Conservation (phyloP, 2,113 vertebrate genomes). For the Paraplagusia blochii region DNA sequence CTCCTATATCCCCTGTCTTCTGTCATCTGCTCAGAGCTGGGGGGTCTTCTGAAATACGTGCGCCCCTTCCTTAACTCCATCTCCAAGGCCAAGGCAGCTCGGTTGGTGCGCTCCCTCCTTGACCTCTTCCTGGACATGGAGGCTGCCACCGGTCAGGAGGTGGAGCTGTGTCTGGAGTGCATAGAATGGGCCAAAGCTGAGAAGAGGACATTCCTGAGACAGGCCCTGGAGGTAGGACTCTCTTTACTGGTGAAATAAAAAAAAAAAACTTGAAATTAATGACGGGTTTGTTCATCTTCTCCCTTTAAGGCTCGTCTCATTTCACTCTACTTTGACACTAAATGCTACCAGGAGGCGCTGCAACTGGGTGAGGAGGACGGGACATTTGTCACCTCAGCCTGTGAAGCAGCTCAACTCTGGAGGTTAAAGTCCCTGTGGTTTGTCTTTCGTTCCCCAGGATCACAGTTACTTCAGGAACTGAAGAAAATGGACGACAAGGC, state of each 20-base stretch:
- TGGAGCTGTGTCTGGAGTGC: slow-evolving; percentile 94
- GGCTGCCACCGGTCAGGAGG: slow-evolving; percentile 96
- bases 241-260: background rate
- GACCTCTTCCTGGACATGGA: slow-evolving; percentile 98
- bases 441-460: slow-evolving; percentile 80
- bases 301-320: slow-evolving; percentile 87
- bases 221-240: slow-evolving; percentile 87
- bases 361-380: slow-evolving; percentile 83
- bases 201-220: slow-evolving; percentile 95
- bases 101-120: slow-evolving; percentile 89
- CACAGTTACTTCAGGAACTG: slow-evolving; percentile 90
- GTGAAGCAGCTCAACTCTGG: background rate
- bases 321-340: slow-evolving; percentile 97
- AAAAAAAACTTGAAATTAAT: too few species aligned
- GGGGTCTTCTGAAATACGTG: slow-evolving; percentile 90
- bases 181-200: slow-evolving; percentile 97
- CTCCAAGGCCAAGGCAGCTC: slow-evolving; percentile 85
- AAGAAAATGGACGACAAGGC: slow-evolving; percentile 99
- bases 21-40: slow-evolving; percentile 78
- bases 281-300: background rate
- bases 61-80: slow-evolving; percentile 92
- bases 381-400: too few species aligned
- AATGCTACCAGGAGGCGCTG: slow-evolving; percentile 95
- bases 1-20: too few species aligned
- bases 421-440: slow-evolving; percentile 9